Base-by-base conservation (phyloP, 2,888 invertebrate genomes). In the Schrankia costaestrigalis region DNA sequence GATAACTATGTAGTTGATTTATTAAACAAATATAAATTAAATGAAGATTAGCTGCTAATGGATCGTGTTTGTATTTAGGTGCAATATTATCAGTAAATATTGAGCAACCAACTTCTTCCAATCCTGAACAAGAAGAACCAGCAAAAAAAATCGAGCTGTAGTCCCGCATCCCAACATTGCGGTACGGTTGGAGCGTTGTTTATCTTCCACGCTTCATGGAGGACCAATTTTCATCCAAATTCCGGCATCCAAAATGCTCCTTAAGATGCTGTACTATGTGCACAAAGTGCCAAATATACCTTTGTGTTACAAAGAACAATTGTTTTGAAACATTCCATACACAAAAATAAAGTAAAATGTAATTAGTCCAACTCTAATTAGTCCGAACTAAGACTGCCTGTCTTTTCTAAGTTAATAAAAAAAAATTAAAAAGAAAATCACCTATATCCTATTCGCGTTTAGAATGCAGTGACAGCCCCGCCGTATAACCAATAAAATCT, bases 131-230 rank as follows among this genome's bases (percentile, higher is more conserved):
- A 6, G 11, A 24, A 11, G 36, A 34, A 37, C 41, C 29, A 13
- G 38, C 35, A 9, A 46, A 30, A 46, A 34, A 36, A 28, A 43
- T 12, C 29, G 41, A 26, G 26, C 31, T 22, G 35, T 46, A 11
- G 42, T 46, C 13, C 19, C 42, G 18, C 42, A 32, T 28, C 40
- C 41, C 23, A 18, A 31, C 29, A 32, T 35, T 35, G 35, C 41
- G 23, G 24, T 40, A 11, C 32, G 44, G 26, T 35, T 49, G 14
- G 44, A 44, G 26, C 25, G 36, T 48, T 7, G 45, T 44, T 9
- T 46, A 50, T 26, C 40, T 46, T 31, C 42, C 44, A 29, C 33
- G 46, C 18, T 44, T 26, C 26, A 22, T 46, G 26, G 41, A 46
- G 15, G 15, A 11, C 22, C 46, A 49, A 22, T 40, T 22, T 26